Evolutionary conservation across 1,140 invertebrate genomes (phyloP).

Genomic region (Drosophila trapezifrons): DNA sequence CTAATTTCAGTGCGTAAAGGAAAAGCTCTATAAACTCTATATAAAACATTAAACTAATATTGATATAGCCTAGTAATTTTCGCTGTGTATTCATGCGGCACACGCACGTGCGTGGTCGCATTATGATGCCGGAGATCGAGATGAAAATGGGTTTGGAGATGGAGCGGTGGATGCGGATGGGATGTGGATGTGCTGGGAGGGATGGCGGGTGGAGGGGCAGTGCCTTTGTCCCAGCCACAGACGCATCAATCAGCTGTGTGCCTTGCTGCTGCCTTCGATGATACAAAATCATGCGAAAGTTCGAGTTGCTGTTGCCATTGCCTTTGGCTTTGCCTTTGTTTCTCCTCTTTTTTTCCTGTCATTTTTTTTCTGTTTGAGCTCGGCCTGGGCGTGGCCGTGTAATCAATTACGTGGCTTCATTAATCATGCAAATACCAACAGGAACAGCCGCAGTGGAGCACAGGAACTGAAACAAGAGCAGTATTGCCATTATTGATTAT

Average conservation of each 20-base stretch:
- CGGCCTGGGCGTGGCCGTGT: constrained; percentile 61
- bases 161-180: not conserved
- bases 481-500: constrained; percentile 71
- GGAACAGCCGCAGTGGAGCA: constrained; percentile 21
- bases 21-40: not conserved
- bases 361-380: constrained; percentile 4
- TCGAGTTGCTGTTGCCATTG: constrained; percentile 12
- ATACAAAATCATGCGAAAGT: constrained; percentile 52
- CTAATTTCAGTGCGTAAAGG: not conserved
- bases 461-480: constrained; percentile 31
- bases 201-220: constrained; percentile 9
- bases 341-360: constrained; percentile 20
- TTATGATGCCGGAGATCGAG: constrained; percentile 39
- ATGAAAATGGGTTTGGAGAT: constrained; percentile 11
- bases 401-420: constrained; percentile 80
- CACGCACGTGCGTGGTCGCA: constrained; percentile 55
- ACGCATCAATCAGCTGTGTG: constrained; percentile 73
- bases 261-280: constrained; percentile 57
- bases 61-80: not conserved
- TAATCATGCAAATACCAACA: constrained; percentile 78
- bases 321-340: constrained; percentile 31
- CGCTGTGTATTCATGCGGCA: constrained; percentile 39
- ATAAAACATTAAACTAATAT: not conserved
- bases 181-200: not conserved
- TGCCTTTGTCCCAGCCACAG: constrained; percentile 51